These are phyloP conservation scores for Rhingia rostrata DNA, from an alignment of 2,888 invertebrate genomes.

Conservation along the genomic window DNA sequence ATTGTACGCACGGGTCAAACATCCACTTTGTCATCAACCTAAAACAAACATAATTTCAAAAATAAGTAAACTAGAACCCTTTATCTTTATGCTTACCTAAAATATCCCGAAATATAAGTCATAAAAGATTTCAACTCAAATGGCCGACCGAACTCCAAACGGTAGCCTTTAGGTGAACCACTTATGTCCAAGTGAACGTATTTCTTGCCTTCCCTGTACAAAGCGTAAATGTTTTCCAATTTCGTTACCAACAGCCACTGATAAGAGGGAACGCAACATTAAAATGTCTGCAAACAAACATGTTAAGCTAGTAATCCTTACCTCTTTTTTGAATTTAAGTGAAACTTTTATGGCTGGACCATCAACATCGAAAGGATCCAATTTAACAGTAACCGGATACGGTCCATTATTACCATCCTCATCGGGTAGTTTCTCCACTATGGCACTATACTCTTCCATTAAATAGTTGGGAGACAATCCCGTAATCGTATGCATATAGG, in stretches of 20 bases:
- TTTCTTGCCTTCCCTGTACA: conserved; percentile 89
- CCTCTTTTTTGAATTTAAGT: conserved; percentile 86
- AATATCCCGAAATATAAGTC: conserved; percentile 93
- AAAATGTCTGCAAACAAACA: not conserved
- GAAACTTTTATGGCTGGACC: conserved; percentile 87
- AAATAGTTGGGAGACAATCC: conserved; percentile 92
- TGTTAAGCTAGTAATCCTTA: conserved; percentile 76
- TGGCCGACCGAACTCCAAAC: conserved; percentile 79
- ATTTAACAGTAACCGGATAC: conserved; percentile 86
- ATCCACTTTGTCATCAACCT: conserved; percentile 94
- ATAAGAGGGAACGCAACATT: conserved; percentile 27
- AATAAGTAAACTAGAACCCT: conserved; percentile 11
- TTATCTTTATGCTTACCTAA: conserved; percentile 84
- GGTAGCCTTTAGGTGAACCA: conserved; percentile 83
- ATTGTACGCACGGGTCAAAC: conserved; percentile 93
- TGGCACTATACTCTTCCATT: conserved; percentile 84
- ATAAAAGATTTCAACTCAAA: conserved; percentile 89
- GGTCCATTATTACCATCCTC: conserved; percentile 88
- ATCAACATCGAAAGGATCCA: conserved; percentile 86
- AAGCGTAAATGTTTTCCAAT: conserved; percentile 92
- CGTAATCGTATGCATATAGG: conserved; percentile 91
- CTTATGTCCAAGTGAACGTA: conserved; percentile 88
- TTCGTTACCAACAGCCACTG: conserved; percentile 90
- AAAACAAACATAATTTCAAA: conserved; percentile 47
- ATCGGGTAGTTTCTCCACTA: conserved; percentile 84